Base-by-base conservation (phyloP, 2,888 invertebrate genomes). In the Cartodere bifasciata region DNA sequence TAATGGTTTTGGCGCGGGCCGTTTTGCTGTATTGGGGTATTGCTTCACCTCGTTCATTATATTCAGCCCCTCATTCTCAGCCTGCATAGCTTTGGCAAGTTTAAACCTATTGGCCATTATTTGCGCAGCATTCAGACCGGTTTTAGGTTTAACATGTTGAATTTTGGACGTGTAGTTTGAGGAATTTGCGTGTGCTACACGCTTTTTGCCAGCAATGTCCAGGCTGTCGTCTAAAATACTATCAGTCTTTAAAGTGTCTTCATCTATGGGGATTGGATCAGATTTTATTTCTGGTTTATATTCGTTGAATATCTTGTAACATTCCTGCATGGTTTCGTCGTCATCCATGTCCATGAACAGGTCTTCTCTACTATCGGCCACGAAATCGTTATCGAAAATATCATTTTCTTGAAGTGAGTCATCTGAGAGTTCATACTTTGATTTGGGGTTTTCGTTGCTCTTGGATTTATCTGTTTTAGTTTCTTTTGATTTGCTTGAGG, bases 301-400 rank as follows among this genome's bases (percentile, higher is more conserved):
- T 60, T 86, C 83, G 58, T 85, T 82, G 60, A 86, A 90, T 46
- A 90, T 87, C 62, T 71, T 76, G 49, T 81, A 74, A 56, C 90
- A 90, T 58, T 90, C 85, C 29, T 44, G 36, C 41, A 54, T 41
- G n/a, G 52, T 54, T 45, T 80, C 73, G 48, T 79, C 75, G 36
- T 85, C 75, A 25, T 50, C 45, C 12, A 23, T n/a, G 14, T 31
- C n/a, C n/a, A n/a, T n/a, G n/a, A n/a, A n/a, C n/a, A n/a, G n/a
- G 41, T 78, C 73, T 39, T 73, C 75, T 43, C 76, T 74, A 9
- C 10, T 16, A 4, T 25, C 37, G 50, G 77, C 73, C 14, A 37
- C 37, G 3, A 43, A 29, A 32, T 49, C 48, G 10, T 22, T 7
- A 2, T 28, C 22, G 4, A 13, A 22, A 9, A 14, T n/a, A n/a